phyloP scores from a whole-genome alignment of 2,888 invertebrate species.

The Allophyes oxyacanthae region DNA sequence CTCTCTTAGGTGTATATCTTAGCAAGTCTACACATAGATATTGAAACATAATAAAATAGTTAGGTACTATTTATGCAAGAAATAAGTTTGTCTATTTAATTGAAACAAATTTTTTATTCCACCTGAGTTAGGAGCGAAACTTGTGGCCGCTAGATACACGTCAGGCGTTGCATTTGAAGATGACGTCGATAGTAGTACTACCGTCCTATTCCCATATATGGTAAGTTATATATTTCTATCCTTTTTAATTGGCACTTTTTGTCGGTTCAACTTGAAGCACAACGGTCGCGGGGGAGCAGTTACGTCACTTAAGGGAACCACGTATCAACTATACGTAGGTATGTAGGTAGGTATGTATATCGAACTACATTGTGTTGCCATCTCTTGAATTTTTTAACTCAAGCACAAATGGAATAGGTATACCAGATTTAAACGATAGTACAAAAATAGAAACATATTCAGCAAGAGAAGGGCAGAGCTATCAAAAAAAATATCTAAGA shows the following conservation, averaged over 20 bases:
- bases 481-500: too few species aligned
- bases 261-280: slow-evolving; percentile 75
- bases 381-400: slow-evolving; percentile 71
- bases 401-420: slow-evolving; percentile 62
- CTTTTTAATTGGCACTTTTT: slow-evolving; percentile 73
- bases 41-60: too few species aligned
- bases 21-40: too few species aligned
- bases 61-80: too few species aligned
- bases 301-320: slow-evolving; percentile 76
- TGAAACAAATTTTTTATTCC: slow-evolving; percentile 5
- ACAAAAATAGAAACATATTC: slow-evolving; percentile 43
- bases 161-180: slow-evolving; percentile 80
- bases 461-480: background rate
- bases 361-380: slow-evolving; percentile 55
- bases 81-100: too few species aligned
- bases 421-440: slow-evolving; percentile 53
- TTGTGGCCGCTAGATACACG: slow-evolving; percentile 78
- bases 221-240: slow-evolving; percentile 79
- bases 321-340: slow-evolving; percentile 62
- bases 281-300: slow-evolving; percentile 77
- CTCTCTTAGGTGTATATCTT: too few species aligned
- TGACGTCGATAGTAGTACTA: slow-evolving; percentile 78
- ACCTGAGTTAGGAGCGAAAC: slow-evolving; percentile 63
- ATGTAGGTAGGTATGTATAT: slow-evolving; percentile 41
- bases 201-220: slow-evolving; percentile 83